These are phyloP conservation scores for Argyrosomus regius DNA, from an alignment of 2,797 vertebrate genomes.

Conservation along the genomic window DNA sequence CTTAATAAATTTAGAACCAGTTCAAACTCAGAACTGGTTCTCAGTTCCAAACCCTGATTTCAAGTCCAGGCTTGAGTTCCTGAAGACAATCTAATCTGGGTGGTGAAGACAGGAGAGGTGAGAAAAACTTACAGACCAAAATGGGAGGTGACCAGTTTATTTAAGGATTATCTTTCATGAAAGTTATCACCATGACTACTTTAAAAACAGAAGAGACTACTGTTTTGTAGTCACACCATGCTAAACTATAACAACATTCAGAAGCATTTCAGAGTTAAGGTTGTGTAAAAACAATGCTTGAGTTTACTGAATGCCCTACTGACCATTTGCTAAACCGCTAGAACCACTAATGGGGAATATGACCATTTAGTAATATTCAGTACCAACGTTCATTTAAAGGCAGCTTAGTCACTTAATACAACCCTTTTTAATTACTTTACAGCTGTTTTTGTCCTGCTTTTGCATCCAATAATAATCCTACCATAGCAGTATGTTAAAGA, in stretches of 20 bases:
- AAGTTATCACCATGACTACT: slow-evolving; percentile 18
- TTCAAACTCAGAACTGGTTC: slow-evolving; percentile 14
- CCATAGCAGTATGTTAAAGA: background rate
- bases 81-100: slow-evolving; percentile 4
- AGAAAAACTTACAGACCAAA: slow-evolving; percentile 24
- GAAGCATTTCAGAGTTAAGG: background rate
- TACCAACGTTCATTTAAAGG: background rate
- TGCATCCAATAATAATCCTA: background rate
- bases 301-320: background rate
- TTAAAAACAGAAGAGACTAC: slow-evolving; percentile 14
- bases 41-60: background rate
- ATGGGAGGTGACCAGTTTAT: slow-evolving; percentile 29
- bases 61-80: slow-evolving; percentile 23
- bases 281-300: background rate
- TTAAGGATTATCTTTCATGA: slow-evolving; percentile 4
- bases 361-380: background rate
- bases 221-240: background rate
- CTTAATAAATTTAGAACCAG: background rate
- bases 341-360: background rate
- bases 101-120: slow-evolving; percentile 6
- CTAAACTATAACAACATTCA: background rate
- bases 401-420: background rate
- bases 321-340: background rate
- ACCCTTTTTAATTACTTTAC: background rate
- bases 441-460: background rate